Evolutionary conservation across 2,113 vertebrate genomes (phyloP).

Genomic region (Peromyscus maniculatus): DNA sequence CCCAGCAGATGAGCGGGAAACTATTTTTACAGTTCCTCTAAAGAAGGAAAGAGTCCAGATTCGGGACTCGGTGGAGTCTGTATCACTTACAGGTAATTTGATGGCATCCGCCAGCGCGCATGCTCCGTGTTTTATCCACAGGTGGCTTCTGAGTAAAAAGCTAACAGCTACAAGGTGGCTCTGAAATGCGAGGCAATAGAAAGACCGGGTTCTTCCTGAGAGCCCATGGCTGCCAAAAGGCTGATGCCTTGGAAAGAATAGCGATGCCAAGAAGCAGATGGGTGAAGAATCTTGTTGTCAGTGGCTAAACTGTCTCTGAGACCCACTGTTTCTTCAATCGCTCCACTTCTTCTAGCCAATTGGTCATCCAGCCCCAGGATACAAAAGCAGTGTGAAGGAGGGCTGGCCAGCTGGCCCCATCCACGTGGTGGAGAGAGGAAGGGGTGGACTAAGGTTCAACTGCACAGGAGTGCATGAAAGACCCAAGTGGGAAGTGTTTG

Average conservation of each 20-base stretch:
- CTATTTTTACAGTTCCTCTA: neutral
- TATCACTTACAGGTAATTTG: neutral
- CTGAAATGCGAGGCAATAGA: neutral
- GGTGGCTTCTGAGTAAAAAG: neutral
- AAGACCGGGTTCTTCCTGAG: slow-evolving; percentile 1
- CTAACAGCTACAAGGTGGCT: neutral
- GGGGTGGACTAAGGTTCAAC: neutral
- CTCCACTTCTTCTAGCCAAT: neutral
- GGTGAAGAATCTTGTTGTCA: neutral
- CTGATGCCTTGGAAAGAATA: neutral
- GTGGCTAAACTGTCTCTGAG: neutral
- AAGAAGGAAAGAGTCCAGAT: neutral
- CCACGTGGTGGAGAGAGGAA: neutral
- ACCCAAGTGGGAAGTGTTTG: neutral
- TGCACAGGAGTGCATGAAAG: fast-evolving
- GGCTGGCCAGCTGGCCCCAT: slow-evolving; percentile 15
- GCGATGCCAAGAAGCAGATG: slow-evolving; percentile 17
- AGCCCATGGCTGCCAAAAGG: slow-evolving; percentile 49
- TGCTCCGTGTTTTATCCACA: neutral
- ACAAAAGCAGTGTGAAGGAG: neutral
- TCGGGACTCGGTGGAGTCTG: neutral
- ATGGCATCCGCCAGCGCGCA: neutral
- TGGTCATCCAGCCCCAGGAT: neutral
- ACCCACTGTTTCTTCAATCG: neutral
- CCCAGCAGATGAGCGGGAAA: slow-evolving; percentile 14